Conservation (phyloP, 2,797 vertebrate species). For the Thaleichthys pacificus region DNA sequence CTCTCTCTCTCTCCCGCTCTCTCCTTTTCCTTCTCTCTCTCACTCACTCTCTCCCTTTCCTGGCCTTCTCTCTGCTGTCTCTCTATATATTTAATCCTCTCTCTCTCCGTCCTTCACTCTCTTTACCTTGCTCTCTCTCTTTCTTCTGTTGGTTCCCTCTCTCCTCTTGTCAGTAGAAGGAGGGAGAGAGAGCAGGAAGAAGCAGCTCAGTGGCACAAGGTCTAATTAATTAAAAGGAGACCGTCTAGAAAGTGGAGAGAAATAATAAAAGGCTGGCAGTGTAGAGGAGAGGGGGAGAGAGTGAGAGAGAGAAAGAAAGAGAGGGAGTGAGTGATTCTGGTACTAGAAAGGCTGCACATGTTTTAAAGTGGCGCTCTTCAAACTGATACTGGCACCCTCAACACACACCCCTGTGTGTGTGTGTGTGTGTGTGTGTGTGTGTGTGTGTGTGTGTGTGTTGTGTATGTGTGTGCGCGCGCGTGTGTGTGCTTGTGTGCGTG, state of each 20-base stretch:
- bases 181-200: slow-evolving; percentile 88
- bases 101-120: slow-evolving; percentile 18
- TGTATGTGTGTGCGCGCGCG: not conserved
- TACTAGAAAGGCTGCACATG: slow-evolving; percentile 53
- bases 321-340: slow-evolving; percentile 2
- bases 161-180: slow-evolving; percentile 42
- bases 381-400: not conserved
- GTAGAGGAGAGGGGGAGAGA: not conserved
- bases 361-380: not conserved
- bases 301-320: not conserved
- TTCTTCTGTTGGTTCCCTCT: slow-evolving; percentile 21
- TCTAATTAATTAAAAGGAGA: slow-evolving; percentile 96
- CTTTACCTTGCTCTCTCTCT: slow-evolving; percentile 1
- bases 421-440: not conserved
- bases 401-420: not conserved
- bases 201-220: slow-evolving; percentile 82
- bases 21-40: slow-evolving; percentile 20
- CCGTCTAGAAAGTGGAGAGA: slow-evolving; percentile 51
- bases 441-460: not conserved
- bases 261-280: slow-evolving; percentile 3
- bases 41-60: not conserved
- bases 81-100: not conserved
- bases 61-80: not conserved
- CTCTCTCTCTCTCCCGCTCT: slow-evolving; percentile 8
- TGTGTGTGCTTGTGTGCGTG: not conserved